A percentile compares a stretch with the other conserved stretches of the same genome.
Conservation (phyloP, 2,888 invertebrate species). For the Rhorus exstirpatorius region DNA sequence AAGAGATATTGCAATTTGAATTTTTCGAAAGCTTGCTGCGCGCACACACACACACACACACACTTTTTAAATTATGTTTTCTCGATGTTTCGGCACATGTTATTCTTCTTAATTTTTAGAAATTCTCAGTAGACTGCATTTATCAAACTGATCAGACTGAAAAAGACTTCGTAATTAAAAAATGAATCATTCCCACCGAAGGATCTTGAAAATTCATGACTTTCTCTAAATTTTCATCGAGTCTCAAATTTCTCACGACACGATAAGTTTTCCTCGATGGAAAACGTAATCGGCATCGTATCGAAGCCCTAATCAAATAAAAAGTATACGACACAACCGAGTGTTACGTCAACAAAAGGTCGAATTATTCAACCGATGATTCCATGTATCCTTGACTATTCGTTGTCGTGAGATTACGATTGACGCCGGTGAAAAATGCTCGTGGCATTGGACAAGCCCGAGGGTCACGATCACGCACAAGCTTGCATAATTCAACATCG, state of each 20-base stretch:
- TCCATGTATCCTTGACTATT: constrained; percentile 40
- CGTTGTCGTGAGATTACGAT: constrained; percentile 47
- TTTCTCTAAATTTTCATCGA: neutral
- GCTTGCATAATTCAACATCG: constrained; percentile 58
- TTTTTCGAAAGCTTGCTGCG: no score
- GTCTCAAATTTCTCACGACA: neutral
- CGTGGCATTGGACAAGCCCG: constrained; percentile 39
- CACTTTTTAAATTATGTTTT: no score
- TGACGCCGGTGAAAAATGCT: constrained; percentile 38
- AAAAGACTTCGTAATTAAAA: no score
- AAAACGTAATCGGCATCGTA: constrained; percentile 2
- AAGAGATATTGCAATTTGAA: no score
- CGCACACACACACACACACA: no score
- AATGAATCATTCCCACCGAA: no score
- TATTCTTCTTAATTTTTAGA: no score
- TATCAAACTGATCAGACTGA: no score
- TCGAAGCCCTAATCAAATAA: constrained; percentile 27
- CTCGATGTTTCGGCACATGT: no score
- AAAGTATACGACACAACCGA: constrained; percentile 1
- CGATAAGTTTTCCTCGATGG: constrained; percentile 10
- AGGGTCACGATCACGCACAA: constrained; percentile 75
- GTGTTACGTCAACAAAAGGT: constrained; percentile 34
- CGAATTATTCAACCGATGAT: constrained; percentile 42
- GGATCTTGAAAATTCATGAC: no score
- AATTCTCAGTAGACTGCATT: no score